phyloP scores from a whole-genome alignment of 2,797 vertebrate species.

The Eulemur coronatus region DNA sequence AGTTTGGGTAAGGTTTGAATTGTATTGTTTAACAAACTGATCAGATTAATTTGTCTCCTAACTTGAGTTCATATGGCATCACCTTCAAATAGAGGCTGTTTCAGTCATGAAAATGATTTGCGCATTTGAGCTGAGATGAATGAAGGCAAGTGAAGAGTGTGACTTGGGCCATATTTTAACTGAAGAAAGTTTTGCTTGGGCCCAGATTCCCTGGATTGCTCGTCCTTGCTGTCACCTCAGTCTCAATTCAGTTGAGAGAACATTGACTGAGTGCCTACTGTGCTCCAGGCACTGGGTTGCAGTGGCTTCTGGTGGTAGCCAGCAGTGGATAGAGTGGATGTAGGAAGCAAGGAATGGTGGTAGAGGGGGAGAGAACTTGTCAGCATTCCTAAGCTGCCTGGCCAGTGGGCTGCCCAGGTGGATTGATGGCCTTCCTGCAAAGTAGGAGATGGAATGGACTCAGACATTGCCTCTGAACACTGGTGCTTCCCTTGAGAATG shows the following conservation, averaged over 20 bases:
- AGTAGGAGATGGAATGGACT: neutral
- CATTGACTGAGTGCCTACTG: neutral
- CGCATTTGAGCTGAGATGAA: slow-evolving; percentile 30
- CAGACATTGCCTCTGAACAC: neutral
- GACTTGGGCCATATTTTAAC: slow-evolving; percentile 30
- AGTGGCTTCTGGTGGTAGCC: neutral
- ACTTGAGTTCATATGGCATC: neutral
- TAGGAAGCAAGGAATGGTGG: neutral
- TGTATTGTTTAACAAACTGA: neutral
- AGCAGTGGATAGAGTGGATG: neutral
- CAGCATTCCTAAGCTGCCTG: neutral
- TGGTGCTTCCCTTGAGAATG: neutral
- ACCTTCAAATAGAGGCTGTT: slow-evolving; percentile 4
- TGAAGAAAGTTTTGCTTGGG: neutral
- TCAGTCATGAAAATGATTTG: slow-evolving; percentile 27
- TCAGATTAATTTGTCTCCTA: neutral
- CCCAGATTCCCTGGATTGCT: slow-evolving; percentile 19
- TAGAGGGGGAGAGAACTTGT: neutral
- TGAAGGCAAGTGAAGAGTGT: slow-evolving; percentile 26
- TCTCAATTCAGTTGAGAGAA: slow-evolving; percentile 37
- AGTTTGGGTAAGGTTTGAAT: neutral
- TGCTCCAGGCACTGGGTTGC: neutral
- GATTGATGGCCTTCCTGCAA: neutral
- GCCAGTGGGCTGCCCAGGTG: neutral
- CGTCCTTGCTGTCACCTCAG: neutral